phyloP scores from a whole-genome alignment of 2,888 invertebrate species.

The Agrotis clavis region DNA sequence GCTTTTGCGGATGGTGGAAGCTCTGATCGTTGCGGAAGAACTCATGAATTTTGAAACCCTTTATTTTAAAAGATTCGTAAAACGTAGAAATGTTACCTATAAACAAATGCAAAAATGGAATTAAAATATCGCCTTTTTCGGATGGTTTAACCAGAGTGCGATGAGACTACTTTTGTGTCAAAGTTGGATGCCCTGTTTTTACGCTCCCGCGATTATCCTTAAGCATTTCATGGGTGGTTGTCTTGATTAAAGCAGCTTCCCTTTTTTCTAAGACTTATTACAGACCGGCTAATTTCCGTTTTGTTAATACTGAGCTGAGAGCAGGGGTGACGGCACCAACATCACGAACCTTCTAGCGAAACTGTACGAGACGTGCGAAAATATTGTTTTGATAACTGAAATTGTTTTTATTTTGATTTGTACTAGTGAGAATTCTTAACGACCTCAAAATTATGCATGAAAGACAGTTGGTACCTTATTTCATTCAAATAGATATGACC shows the following conservation, averaged over 20 bases:
- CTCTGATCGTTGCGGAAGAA: slow-evolving; percentile 35
- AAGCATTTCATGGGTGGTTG: slow-evolving; percentile 38
- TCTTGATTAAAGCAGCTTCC: slow-evolving; percentile 41
- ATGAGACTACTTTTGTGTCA: slow-evolving; percentile 35
- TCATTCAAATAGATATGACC: too few species aligned
- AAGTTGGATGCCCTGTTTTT: slow-evolving; percentile 38
- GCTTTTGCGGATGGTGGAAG: slow-evolving; percentile 37
- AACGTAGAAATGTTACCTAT: neutral
- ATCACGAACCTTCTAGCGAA: slow-evolving; percentile 6
- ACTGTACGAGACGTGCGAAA: slow-evolving; percentile 6
- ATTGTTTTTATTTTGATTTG: neutral
- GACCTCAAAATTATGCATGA: slow-evolving; percentile 5
- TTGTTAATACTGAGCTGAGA: neutral
- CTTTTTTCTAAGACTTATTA: slow-evolving; percentile 30
- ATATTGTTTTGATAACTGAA: neutral
- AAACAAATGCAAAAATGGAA: slow-evolving; percentile 20
- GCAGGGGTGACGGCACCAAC: neutral
- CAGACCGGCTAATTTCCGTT: slow-evolving; percentile 33
- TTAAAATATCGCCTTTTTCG: slow-evolving; percentile 7
- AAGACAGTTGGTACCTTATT: neutral
- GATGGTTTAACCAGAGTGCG: neutral
- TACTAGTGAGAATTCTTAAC: slow-evolving; percentile 4
- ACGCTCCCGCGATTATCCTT: slow-evolving; percentile 31
- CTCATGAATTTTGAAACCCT: slow-evolving; percentile 33
- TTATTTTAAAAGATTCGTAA: slow-evolving; percentile 13